Conservation (phyloP, 2,888 invertebrate species). For the Melanchra persicariae region DNA sequence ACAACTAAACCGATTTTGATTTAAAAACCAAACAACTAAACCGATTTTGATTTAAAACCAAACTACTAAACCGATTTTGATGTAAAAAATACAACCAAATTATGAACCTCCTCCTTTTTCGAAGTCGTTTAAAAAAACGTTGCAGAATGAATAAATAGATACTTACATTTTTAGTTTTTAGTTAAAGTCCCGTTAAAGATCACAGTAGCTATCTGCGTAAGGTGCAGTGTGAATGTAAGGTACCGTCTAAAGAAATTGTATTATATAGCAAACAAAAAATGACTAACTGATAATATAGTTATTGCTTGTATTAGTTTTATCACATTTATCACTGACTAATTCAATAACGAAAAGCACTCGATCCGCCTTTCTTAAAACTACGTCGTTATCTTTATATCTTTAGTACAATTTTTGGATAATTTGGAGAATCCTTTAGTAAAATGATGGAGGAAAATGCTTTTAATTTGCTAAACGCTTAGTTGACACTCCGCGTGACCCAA, state of each 20-base stretch:
- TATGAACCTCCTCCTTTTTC: no score
- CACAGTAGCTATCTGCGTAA: neutral
- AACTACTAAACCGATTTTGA: no score
- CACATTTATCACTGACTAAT: neutral
- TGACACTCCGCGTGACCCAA: no score
- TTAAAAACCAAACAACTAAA: no score
- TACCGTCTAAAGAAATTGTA: neutral
- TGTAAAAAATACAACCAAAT: no score
- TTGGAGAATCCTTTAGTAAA: constrained; percentile 3
- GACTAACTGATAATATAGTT: neutral
- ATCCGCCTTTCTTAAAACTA: neutral
- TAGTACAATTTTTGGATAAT: neutral
- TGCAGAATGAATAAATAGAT: neutral
- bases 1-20: no score
- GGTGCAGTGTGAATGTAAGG: neutral
- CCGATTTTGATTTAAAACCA: no score
- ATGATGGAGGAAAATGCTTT: neutral
- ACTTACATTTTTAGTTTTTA: neutral
- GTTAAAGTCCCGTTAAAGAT: neutral
- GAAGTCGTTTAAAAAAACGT: no score
- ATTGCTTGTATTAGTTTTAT: neutral
- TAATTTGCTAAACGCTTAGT: neutral
- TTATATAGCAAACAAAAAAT: neutral
- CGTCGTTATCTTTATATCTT: neutral
- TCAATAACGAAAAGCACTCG: neutral